Evolutionary conservation across 2,888 invertebrate species (phyloP).

Genomic region (Polietes domitor): DNA sequence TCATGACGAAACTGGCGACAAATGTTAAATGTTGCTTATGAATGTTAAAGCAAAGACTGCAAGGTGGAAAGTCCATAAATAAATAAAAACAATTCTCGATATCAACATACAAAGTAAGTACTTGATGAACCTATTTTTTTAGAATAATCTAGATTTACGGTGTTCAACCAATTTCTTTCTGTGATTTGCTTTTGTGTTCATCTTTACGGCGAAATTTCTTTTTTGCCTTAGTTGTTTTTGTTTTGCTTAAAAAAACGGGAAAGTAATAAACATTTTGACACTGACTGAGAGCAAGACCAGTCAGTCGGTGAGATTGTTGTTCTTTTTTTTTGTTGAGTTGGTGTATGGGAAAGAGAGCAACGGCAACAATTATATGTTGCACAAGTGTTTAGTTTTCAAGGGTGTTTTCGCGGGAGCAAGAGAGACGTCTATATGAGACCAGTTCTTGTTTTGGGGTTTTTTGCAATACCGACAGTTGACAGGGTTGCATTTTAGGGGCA

Average conservation of each 20-base stretch:
- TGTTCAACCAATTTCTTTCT: slow-evolving; percentile 30
- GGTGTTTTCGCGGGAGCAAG: not conserved
- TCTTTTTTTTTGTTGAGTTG: slow-evolving; percentile 31
- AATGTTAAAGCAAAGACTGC: slow-evolving; percentile 15
- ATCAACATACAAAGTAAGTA: slow-evolving; percentile 15
- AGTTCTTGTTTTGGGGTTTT: slow-evolving; percentile 45
- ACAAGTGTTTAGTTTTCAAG: not conserved
- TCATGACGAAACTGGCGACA: slow-evolving; percentile 9
- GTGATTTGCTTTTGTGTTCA: slow-evolving; percentile 57
- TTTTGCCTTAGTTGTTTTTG: slow-evolving; percentile 64
- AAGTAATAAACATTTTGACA: slow-evolving; percentile 62
- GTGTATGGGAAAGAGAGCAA: slow-evolving; percentile 1
- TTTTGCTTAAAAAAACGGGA: slow-evolving; percentile 60
- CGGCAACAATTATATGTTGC: not conserved
- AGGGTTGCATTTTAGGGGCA: slow-evolving; percentile 45
- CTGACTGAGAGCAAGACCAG: slow-evolving; percentile 7
- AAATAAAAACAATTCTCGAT: not conserved
- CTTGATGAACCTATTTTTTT: not conserved
- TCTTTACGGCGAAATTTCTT: slow-evolving; percentile 60
- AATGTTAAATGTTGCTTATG: slow-evolving; percentile 62
- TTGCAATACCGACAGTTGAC: slow-evolving; percentile 42
- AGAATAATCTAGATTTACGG: not conserved
- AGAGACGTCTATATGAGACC: not conserved
- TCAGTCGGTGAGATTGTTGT: not conserved
- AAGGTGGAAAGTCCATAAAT: slow-evolving; percentile 17